Evolutionary conservation across 2,888 invertebrate genomes (phyloP).

Genomic region (Phanerotoma sp.): DNA sequence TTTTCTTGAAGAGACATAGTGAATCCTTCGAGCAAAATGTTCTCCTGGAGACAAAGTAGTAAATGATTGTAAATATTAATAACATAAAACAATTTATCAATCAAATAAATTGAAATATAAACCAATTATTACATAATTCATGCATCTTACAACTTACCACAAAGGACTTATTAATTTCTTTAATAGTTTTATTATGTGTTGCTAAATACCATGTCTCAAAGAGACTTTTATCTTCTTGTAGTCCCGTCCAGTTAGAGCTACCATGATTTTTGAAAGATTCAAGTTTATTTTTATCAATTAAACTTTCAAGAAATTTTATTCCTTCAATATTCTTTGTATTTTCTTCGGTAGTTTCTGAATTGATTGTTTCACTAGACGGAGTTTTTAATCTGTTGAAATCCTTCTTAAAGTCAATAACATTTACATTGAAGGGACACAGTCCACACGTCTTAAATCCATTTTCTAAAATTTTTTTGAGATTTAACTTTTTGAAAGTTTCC

Average conservation of each 20-base stretch:
- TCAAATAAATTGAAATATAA: too few relatives aligned
- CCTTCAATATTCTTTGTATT: slow-evolving; percentile 2
- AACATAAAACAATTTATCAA: too few relatives aligned
- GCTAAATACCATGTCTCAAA: slow-evolving; percentile 14
- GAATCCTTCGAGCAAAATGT: too few relatives aligned
- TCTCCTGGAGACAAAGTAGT: too few relatives aligned
- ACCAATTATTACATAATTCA: too few relatives aligned
- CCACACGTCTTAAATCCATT: slow-evolving; percentile 22
- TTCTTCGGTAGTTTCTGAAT: slow-evolving; percentile 1
- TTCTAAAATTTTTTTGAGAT: slow-evolving; percentile 14
- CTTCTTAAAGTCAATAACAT: slow-evolving; percentile 21
- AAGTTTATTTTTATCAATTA: slow-evolving; percentile 12
- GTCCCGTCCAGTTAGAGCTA: slow-evolving; percentile 11
- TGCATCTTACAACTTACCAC: too few relatives aligned
- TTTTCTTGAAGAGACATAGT: too few relatives aligned
- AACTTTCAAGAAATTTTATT: slow-evolving; percentile 9
- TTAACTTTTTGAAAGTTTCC: slow-evolving; percentile 12
- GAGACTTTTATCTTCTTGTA: slow-evolving; percentile 20
- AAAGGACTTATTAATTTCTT: too few relatives aligned
- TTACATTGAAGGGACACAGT: slow-evolving; percentile 14
- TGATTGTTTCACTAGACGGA: slow-evolving; percentile 5
- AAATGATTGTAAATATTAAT: too few relatives aligned
- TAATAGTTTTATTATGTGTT: too few relatives aligned
- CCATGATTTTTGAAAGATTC: slow-evolving; percentile 1
- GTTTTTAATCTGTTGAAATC: slow-evolving; percentile 7